Evolutionary conservation across 2,113 vertebrate species (phyloP).

Genomic region (Parus major): DNA sequence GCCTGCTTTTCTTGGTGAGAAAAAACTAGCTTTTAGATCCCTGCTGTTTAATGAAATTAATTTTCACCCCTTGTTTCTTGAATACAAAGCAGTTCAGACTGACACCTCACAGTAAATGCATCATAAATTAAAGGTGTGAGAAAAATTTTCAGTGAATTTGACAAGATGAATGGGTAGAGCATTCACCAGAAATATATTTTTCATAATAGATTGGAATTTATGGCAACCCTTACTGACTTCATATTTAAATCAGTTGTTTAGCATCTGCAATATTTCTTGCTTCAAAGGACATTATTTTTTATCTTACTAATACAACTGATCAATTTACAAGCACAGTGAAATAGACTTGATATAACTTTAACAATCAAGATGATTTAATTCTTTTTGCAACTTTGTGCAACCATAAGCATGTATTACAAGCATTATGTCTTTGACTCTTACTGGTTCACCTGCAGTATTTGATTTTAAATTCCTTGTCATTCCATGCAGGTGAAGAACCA

Average conservation of each 20-base stretch:
- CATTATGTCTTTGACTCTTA: not conserved
- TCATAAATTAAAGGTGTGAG: not conserved
- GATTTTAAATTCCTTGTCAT: not conserved
- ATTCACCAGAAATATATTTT: not conserved
- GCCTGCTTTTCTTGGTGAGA: not conserved
- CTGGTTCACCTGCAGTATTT: not conserved
- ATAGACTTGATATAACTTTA: not conserved
- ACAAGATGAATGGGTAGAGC: not conserved
- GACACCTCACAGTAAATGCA: not conserved
- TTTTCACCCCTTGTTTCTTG: not conserved
- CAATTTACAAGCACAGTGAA: not conserved
- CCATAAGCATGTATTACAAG: not conserved
- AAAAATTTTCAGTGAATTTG: not conserved
- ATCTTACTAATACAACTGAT: not conserved
- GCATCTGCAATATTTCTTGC: not conserved
- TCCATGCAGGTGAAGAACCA: not conserved
- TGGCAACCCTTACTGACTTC: not conserved
- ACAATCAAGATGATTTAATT: not conserved
- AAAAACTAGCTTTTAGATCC: not conserved
- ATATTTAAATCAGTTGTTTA: not conserved
- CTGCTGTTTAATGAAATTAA: not conserved
- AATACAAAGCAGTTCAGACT: not conserved
- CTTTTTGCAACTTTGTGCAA: not conserved
- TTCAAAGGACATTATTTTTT: not conserved
- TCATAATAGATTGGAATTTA: not conserved